A percentile compares a stretch with the other conserved stretches of the same genome.
phyloP scores from a whole-genome alignment of 2,113 vertebrate species.

The Prolemur simus region DNA sequence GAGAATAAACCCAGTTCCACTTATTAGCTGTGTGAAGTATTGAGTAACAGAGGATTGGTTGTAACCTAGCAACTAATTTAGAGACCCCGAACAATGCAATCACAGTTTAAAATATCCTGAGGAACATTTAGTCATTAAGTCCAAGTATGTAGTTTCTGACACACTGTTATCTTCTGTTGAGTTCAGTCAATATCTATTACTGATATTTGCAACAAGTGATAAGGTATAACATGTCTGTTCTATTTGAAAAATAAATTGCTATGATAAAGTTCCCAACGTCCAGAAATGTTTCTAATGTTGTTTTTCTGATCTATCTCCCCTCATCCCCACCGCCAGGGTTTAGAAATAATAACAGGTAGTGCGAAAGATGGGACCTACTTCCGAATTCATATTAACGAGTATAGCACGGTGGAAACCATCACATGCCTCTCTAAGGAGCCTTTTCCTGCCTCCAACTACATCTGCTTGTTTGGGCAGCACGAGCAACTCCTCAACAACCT shows the following conservation, averaged over 20 bases:
- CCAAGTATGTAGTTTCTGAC: conserved; percentile 34
- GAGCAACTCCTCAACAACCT: conserved; percentile 93
- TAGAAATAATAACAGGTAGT: conserved; percentile 86
- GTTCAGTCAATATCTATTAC: background rate
- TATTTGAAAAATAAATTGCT: background rate
- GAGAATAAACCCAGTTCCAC: conserved; percentile 59
- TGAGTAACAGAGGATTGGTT: conserved; percentile 54
- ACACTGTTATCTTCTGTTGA: conserved; percentile 33
- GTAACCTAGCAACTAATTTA: conserved; percentile 82
- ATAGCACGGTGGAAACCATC: conserved; percentile 87
- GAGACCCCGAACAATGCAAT: conserved; percentile 45
- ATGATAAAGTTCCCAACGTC: background rate
- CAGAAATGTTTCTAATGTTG: conserved; percentile 32
- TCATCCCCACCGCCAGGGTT: conserved; percentile 79
- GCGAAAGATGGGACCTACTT: conserved; percentile 90
- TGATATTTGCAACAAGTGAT: background rate
- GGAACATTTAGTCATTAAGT: conserved; percentile 55
- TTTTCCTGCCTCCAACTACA: conserved; percentile 90
- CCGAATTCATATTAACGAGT: conserved; percentile 85
- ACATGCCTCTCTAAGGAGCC: conserved; percentile 91
- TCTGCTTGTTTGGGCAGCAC: conserved; percentile 90
- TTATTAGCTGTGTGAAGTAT: conserved; percentile 32
- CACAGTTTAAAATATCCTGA: conserved; percentile 68
- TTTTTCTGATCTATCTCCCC: conserved; percentile 42
- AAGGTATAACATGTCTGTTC: background rate